A percentile compares a stretch with the other conserved stretches of the same genome.
These are phyloP conservation scores for Plutella xylostella DNA, from an alignment of 2,888 invertebrate species.

Conservation along the genomic window DNA sequence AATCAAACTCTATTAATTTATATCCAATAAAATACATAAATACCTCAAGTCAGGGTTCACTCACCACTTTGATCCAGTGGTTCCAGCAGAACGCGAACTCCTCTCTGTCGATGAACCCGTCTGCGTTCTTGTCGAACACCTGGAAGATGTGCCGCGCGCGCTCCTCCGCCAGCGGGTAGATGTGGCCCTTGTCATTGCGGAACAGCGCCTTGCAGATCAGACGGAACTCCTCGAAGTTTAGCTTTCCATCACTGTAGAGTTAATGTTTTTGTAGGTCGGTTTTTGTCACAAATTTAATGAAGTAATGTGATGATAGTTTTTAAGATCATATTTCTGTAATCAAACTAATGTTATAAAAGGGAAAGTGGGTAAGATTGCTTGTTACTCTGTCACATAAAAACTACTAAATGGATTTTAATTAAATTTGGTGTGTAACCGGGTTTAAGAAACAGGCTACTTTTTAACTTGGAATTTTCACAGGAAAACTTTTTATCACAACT, in stretches of 20 bases:
- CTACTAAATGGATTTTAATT: no score
- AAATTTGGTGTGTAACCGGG: no score
- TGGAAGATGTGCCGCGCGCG: conserved; percentile 81
- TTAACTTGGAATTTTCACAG: no score
- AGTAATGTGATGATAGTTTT: neutral
- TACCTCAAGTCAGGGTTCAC: no score
- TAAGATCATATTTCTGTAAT: neutral
- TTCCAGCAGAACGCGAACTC: conserved; percentile 92
- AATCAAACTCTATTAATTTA: no score
- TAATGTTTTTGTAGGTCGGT: neutral
- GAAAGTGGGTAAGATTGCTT: no score
- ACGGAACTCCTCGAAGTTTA: conserved; percentile 82
- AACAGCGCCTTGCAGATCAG: conserved; percentile 87
- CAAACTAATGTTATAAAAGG: neutral
- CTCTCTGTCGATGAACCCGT: conserved; percentile 81
- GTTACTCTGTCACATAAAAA: no score
- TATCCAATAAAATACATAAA: no score
- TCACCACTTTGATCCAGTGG: conserved; percentile 89
- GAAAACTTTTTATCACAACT: no score
- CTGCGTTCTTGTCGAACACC: conserved; percentile 83
- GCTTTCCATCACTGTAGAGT: conserved; percentile 75
- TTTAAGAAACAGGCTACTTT: no score
- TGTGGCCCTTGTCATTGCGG: conserved; percentile 86
- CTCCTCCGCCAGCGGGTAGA: conserved; percentile 80
- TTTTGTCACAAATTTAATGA: neutral